A percentile compares a stretch with the other conserved stretches of the same genome.
These are phyloP conservation scores for Amphipyra tragopoginis DNA, from an alignment of 2,888 invertebrate species.

Conservation along the genomic window DNA sequence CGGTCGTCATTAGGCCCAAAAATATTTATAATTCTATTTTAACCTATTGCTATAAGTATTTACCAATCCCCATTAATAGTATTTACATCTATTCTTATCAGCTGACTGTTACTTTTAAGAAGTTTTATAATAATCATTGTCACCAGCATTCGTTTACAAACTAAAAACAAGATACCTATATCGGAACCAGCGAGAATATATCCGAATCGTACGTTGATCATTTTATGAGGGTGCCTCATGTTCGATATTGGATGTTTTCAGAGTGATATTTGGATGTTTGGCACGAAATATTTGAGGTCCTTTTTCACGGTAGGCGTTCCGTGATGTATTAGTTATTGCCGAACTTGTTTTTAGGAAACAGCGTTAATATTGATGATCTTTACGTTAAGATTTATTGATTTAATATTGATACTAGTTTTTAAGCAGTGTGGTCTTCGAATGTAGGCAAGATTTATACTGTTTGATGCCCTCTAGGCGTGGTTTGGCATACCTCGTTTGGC, in stretches of 20 bases:
- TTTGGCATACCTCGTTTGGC: conserved; percentile 29
- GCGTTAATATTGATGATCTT: conserved; percentile 25
- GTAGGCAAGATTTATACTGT: conserved; percentile 19
- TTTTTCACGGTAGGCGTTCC: conserved; percentile 8
- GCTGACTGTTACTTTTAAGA: too few relatives aligned
- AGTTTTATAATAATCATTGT: too few relatives aligned
- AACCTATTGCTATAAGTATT: too few relatives aligned
- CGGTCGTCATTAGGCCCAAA: too few relatives aligned
- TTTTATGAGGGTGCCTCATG: conserved; percentile 33
- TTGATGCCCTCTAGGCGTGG: conserved; percentile 29
- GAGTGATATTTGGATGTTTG: conserved; percentile 13
- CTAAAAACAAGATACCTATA: too few relatives aligned
- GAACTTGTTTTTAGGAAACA: conserved; percentile 31
- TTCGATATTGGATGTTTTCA: conserved; percentile 31
- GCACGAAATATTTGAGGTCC: conserved; percentile 12
- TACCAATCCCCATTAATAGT: too few relatives aligned
- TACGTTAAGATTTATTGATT: conserved; percentile 35
- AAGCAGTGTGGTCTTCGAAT: conserved; percentile 29
- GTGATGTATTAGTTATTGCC: conserved; percentile 23
- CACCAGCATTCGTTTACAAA: too few relatives aligned
- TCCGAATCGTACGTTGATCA: conserved; percentile 21
- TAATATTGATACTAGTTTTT: conserved; percentile 23
- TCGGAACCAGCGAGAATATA: conserved; percentile 1
- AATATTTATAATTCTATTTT: too few relatives aligned
- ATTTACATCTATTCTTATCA: too few relatives aligned